These are phyloP conservation scores for Takifugu ocellatus DNA, from an alignment of 2,797 vertebrate species.

Conservation along the genomic window DNA sequence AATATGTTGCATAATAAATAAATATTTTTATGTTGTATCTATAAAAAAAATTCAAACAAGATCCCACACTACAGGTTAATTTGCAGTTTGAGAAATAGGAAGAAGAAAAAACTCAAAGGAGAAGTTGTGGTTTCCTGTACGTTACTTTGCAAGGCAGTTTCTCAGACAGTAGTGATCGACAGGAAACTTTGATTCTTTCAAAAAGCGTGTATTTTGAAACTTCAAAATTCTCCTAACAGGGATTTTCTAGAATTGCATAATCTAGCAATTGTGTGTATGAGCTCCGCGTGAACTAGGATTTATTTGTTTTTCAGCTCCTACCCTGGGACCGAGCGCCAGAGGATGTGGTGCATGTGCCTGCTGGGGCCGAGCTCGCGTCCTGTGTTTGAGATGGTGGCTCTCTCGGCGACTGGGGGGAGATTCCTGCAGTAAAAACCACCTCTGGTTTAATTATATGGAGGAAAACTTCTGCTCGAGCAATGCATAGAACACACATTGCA, in stretches of 20 bases:
- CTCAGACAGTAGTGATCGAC: not conserved
- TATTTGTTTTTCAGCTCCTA: slow-evolving; percentile 33
- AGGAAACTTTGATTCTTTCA: not conserved
- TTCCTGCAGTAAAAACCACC: slow-evolving; percentile 42
- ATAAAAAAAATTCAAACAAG: too few species aligned
- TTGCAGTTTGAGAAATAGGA: too few species aligned
- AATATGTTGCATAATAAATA: too few species aligned
- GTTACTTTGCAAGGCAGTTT: not conserved
- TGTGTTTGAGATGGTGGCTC: slow-evolving; percentile 46
- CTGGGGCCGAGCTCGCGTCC: slow-evolving; percentile 39
- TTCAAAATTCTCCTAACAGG: too few species aligned
- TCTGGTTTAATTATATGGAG: not conserved
- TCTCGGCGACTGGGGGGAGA: slow-evolving; percentile 66
- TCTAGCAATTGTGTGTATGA: too few species aligned
- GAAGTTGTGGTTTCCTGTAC: not conserved
- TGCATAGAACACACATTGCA: slow-evolving; percentile 1
- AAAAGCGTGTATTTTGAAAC: not conserved
- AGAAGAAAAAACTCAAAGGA: not conserved
- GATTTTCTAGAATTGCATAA: too few species aligned
- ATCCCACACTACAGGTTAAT: too few species aligned
- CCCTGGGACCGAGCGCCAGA: slow-evolving; percentile 58
- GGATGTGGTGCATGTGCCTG: slow-evolving; percentile 38
- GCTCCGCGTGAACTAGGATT: not conserved
- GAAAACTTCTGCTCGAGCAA: too few species aligned
- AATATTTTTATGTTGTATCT: too few species aligned